A percentile compares a stretch with the other conserved stretches of the same genome.
phyloP scores from a whole-genome alignment of 2,888 invertebrate species.

The Platycheirus rosarum region DNA sequence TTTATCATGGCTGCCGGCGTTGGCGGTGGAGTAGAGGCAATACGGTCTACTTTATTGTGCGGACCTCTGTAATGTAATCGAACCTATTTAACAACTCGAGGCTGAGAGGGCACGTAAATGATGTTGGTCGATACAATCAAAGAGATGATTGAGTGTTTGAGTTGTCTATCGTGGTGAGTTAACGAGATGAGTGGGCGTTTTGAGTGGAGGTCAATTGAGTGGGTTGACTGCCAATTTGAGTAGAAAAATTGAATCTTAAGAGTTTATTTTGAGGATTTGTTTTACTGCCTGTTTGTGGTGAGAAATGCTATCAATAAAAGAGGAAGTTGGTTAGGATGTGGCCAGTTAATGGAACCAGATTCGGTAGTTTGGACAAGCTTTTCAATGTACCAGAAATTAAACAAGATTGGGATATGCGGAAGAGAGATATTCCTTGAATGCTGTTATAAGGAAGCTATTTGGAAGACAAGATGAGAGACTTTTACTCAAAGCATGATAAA shows the following conservation, averaged over 20 bases:
- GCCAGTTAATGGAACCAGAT: background rate
- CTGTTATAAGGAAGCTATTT: background rate
- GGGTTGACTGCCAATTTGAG: slow-evolving; percentile 30
- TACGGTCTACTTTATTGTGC: slow-evolving; percentile 29
- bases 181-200: slow-evolving; percentile 29
- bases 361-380: background rate
- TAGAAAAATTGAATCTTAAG: slow-evolving; percentile 45
- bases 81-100: slow-evolving; percentile 59
- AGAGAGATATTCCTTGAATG: background rate
- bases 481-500: no score
- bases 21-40: background rate
- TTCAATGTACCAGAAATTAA: background rate
- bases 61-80: slow-evolving; percentile 55
- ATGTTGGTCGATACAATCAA: slow-evolving; percentile 45
- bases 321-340: background rate
- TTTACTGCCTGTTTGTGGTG: slow-evolving; percentile 5
- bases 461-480: no score
- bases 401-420: slow-evolving; percentile 1
- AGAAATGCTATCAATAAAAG: slow-evolving; percentile 19
- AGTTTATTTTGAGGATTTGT: background rate
- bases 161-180: slow-evolving; percentile 9
- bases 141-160: slow-evolving; percentile 57
- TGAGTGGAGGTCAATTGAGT: slow-evolving; percentile 37
- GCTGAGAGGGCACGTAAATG: slow-evolving; percentile 54
- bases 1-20: background rate